A percentile compares a stretch with the other conserved stretches of the same genome.
Evolutionary conservation across 2,888 invertebrate species (phyloP).

Genomic region (Lithophane socia): DNA sequence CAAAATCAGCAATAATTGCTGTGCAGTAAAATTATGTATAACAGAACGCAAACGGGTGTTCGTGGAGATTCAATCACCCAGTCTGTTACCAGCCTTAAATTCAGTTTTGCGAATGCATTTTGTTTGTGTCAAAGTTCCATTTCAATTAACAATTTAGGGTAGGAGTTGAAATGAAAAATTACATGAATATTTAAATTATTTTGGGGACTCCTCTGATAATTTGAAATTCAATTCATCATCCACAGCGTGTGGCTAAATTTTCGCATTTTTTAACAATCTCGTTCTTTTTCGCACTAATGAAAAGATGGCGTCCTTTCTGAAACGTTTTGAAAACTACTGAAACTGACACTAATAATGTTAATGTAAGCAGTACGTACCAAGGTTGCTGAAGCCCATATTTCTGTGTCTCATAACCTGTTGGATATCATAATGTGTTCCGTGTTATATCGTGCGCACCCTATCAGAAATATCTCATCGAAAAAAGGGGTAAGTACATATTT

Average conservation of each 20-base stretch:
- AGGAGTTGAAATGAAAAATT: not conserved
- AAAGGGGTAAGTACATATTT: not conserved
- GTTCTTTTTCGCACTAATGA: not conserved
- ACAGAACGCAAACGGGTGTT: not conserved
- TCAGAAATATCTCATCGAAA: constrained; percentile 7
- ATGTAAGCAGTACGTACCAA: constrained; percentile 47
- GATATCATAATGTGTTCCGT: constrained; percentile 27
- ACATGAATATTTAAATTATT: not conserved
- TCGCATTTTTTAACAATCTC: constrained; percentile 6
- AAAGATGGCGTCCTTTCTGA: constrained; percentile 7
- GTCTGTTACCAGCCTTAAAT: constrained; percentile 5
- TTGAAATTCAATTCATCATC: not conserved
- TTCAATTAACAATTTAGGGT: not conserved
- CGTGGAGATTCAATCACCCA: not conserved
- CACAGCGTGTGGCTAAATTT: not conserved
- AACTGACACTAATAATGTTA: constrained; percentile 41
- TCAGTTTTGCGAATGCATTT: constrained; percentile 5
- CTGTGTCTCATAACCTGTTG: constrained; percentile 41
- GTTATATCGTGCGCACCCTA: constrained; percentile 18
- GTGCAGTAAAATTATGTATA: too few species aligned
- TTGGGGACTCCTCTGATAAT: not conserved
- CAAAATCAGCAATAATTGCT: too few species aligned
- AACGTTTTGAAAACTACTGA: constrained; percentile 21
- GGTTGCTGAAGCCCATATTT: constrained; percentile 30
- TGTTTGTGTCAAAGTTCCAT: constrained; percentile 2